These are phyloP conservation scores for Caenorhabditis sinica DNA, from an alignment of 2,888 invertebrate species.

Conservation along the genomic window DNA sequence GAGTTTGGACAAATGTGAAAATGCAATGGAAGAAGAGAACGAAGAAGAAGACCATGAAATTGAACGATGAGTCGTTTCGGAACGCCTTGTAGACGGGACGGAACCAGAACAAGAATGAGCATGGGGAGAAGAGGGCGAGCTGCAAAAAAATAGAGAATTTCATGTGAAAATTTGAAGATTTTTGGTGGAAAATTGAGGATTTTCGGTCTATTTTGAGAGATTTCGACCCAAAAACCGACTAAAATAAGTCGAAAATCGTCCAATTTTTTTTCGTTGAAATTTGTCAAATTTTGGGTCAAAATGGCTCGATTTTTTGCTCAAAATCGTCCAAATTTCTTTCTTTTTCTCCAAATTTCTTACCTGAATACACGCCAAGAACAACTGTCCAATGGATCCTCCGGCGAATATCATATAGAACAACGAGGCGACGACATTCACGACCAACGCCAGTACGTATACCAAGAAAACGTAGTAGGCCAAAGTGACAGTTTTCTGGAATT, in stretches of 20 bases:
- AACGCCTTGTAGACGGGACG: slow-evolving; percentile 94
- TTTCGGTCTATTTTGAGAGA: too few relatives aligned
- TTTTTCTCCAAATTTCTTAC: too few relatives aligned
- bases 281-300: too few relatives aligned
- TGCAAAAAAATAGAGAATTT: too few relatives aligned
- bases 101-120: slow-evolving; percentile 99
- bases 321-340: too few relatives aligned
- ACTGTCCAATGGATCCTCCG: slow-evolving; percentile 85
- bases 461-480: slow-evolving; percentile 92
- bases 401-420: slow-evolving; percentile 88
- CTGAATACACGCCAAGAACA: slow-evolving; percentile 91
- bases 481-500: slow-evolving; percentile 96
- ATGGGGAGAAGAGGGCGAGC: slow-evolving; percentile 93
- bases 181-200: too few relatives aligned
- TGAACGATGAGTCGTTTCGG: slow-evolving; percentile 98
- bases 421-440: slow-evolving; percentile 92
- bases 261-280: too few relatives aligned
- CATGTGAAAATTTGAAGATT: too few relatives aligned
- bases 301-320: too few relatives aligned
- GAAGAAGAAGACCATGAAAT: slow-evolving; percentile 99
- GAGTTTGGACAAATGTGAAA: slow-evolving; percentile 88
- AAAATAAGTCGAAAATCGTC: too few relatives aligned
- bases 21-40: slow-evolving; percentile 89
- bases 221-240: too few relatives aligned
- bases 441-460: slow-evolving; percentile 91